Evolutionary conservation across 1,140 invertebrate genomes (phyloP).

Genomic region (Homalodisca vitripennis): DNA sequence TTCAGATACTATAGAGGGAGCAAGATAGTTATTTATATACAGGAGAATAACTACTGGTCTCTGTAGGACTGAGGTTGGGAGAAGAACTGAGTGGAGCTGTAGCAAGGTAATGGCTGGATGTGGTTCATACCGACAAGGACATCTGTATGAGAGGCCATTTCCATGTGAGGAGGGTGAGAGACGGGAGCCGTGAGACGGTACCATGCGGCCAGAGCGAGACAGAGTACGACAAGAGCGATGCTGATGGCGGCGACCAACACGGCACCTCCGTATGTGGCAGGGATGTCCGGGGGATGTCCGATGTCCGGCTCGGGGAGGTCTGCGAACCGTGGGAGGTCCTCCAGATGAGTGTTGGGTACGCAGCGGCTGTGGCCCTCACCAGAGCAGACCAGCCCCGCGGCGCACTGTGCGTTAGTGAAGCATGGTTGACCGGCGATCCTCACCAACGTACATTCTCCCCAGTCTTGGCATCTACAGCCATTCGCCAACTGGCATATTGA

Average conservation of each 20-base stretch:
- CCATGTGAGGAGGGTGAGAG: background rate
- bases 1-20: too few relatives aligned
- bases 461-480: conserved; percentile 10
- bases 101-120: conserved; percentile 2
- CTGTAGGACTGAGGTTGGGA: background rate
- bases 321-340: conserved; percentile 37
- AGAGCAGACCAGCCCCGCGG: conserved; percentile 19
- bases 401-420: conserved; percentile 10
- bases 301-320: conserved; percentile 35
- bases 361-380: background rate
- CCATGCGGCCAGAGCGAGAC: conserved; percentile 32
- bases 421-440: conserved; percentile 10
- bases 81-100: background rate
- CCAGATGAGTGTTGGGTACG: conserved; percentile 27
- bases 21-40: too few relatives aligned
- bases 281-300: conserved; percentile 28
- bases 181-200: conserved; percentile 24
- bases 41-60: background rate
- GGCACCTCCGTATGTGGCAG: conserved; percentile 35
- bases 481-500: background rate
- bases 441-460: conserved; percentile 24
- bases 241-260: conserved; percentile 36
- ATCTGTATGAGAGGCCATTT: background rate
- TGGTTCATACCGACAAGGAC: conserved; percentile 4
- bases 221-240: conserved; percentile 32